Base-by-base conservation (phyloP, 2,888 invertebrate genomes). In the Palloptera scutellata region DNA sequence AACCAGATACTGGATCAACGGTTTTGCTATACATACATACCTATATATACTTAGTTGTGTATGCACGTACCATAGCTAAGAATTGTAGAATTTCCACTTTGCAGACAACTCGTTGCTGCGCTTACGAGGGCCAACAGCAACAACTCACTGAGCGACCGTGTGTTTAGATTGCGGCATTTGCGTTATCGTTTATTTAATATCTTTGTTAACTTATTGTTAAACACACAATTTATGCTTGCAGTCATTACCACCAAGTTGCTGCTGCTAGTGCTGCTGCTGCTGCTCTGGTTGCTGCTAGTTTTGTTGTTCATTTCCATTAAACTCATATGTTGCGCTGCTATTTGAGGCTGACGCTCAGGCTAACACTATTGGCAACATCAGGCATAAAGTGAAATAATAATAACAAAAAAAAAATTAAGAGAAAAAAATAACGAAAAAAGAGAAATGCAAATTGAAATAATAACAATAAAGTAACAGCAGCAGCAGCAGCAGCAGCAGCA, bases 371-470 rank as follows among this genome's bases (percentile, higher is more conserved):
- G 30, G 30, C 2, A 30, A 30, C 30, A 30, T 2, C 30, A 6
- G 30, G 6, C 30, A 30, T 30, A 30, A 30, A 30, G 30, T 30
- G 30, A 30, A 30, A 30, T 30, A 30, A 30, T 30, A 30, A 30
- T 30, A 30, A 30, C 6, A 30, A 30, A 4, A 30, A 30, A 30
- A 30, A 30, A 30, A n/a, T n/a, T n/a, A n/a, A 30, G 30, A 30
- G 6, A 30, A 30, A 30, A 30, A 30, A 30, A 30, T 30, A 6
- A 30, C 6, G 6, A 40, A 9, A 60, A 60, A 60, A 40, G 51
- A 60, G 51, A 60, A 60, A 60, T 51, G 60, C 51, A 60, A 60
- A 60, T 40, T n/a, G n/a, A n/a, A 60, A 48, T 5, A 45, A 45
- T 17, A 45, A 20, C 48, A 9, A 11, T 17, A 15, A 58, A 43